phyloP scores from a whole-genome alignment of 1,140 invertebrate species.

The Aricia agestis region DNA sequence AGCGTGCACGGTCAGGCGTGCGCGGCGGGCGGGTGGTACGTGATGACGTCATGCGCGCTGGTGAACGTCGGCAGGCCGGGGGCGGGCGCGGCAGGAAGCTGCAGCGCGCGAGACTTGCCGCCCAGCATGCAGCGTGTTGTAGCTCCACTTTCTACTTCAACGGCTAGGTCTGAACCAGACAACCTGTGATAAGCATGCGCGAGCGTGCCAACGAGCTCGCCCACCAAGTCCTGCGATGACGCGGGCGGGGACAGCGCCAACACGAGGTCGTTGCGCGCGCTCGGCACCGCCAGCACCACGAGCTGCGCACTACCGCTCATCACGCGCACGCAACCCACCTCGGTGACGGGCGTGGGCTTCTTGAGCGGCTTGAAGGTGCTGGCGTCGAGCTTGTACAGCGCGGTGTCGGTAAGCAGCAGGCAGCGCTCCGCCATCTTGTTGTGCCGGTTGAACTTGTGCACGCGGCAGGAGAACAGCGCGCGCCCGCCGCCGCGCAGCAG shows the following conservation, averaged over 20 bases:
- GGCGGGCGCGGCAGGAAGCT: slow-evolving; percentile 46
- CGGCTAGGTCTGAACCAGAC: slow-evolving; percentile 46
- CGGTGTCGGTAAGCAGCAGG: slow-evolving; percentile 90
- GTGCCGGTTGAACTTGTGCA: slow-evolving; percentile 82
- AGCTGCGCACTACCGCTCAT: slow-evolving; percentile 85
- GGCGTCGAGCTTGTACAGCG: slow-evolving; percentile 93
- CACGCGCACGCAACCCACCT: slow-evolving; percentile 73
- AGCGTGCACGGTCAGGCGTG: slow-evolving; percentile 37
- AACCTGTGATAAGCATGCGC: slow-evolving; percentile 80
- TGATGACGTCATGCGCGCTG: slow-evolving; percentile 72
- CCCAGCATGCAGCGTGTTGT: slow-evolving; percentile 68
- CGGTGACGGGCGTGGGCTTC: slow-evolving; percentile 86
- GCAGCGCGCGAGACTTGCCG: slow-evolving; percentile 60
- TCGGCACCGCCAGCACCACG: slow-evolving; percentile 90
- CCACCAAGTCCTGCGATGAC: slow-evolving; percentile 82
- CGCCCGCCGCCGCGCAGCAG: slow-evolving; percentile 30
- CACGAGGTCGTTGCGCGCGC: slow-evolving; percentile 93
- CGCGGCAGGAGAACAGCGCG: slow-evolving; percentile 78
- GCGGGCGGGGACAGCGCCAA: slow-evolving; percentile 78
- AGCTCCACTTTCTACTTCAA: slow-evolving; percentile 68
- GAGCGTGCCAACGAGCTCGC: slow-evolving; percentile 92
- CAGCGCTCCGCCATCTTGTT: slow-evolving; percentile 94
- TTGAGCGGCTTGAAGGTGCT: slow-evolving; percentile 92
- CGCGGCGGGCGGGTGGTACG: slow-evolving; percentile 68
- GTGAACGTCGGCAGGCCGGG: slow-evolving; percentile 54